These are phyloP conservation scores for Diogma glabrata DNA, from an alignment of 2,888 invertebrate species.

Conservation along the genomic window DNA sequence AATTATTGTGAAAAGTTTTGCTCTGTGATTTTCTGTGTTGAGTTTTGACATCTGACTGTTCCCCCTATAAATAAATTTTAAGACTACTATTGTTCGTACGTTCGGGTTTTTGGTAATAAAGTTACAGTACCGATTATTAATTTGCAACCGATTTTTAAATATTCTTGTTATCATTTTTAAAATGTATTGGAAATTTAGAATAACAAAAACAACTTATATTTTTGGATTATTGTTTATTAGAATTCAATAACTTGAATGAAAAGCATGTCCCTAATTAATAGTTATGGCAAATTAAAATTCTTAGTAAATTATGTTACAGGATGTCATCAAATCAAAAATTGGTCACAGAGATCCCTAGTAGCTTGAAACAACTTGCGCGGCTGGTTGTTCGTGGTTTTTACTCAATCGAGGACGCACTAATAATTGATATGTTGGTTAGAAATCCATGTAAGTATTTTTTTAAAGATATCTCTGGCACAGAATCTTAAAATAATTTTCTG, in stretches of 20 bases:
- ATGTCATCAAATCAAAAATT: not conserved
- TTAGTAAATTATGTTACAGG: not conserved
- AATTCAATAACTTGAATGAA: no score
- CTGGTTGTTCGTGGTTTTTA: constrained; percentile 90
- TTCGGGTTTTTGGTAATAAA: constrained; percentile 4
- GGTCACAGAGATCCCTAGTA: constrained; percentile 84
- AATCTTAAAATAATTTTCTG: constrained; percentile 5
- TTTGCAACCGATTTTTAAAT: no score
- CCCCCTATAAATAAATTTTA: constrained; percentile 1
- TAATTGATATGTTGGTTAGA: constrained; percentile 89
- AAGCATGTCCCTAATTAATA: no score
- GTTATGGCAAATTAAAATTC: no score
- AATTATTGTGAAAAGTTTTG: not conserved
- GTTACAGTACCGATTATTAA: no score
- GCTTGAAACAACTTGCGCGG: constrained; percentile 81
- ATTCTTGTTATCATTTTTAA: no score
- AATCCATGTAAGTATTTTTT: constrained; percentile 64
- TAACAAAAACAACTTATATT: no score
- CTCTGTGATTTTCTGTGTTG: constrained; percentile 1
- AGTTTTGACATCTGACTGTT: constrained; percentile 8
- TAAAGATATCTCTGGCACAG: not conserved
- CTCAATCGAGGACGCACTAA: constrained; percentile 83
- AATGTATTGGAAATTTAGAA: no score
- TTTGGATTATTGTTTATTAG: no score
- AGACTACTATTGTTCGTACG: constrained; percentile 1